Evolutionary conservation across 2,113 vertebrate species (phyloP), one percentile per base, ranked within the genome.

Genomic region (Ornithorhynchus anatinus): DNA sequence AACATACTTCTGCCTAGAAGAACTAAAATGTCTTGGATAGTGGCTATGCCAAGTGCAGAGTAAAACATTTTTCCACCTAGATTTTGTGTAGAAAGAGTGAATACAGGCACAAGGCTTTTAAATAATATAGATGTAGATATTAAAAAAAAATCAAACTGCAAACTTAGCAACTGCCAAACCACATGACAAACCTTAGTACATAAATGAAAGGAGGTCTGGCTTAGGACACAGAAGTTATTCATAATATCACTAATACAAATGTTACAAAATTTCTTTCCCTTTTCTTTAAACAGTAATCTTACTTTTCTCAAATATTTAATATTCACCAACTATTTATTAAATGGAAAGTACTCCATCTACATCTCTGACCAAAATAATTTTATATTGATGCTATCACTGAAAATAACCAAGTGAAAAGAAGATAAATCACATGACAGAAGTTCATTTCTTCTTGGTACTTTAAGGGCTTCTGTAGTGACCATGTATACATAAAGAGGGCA

Each of bases 21-120:
- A 58, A 65, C 50, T 59, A 69, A 73, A 74, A 84, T 53, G 38
- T 72, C 43, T 74, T 58, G 45, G 71, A 77, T 22, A 80, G 59
- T 60, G 58, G 80, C 52, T 69, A 66, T 90, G 84, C 73, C 81
- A 87, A 68, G 47, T 88, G 84, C 79, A 81, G 86, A 91, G 61
- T 64, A 62, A 87, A 86, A 53, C 50, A 64, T 54, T 71, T 74
- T 84, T 78, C 64, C 48, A 57, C 36, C 47, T 39, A 15, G 10
- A 77, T 19, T 52, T 31, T 42, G 22, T 22, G 14, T 75, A 75
- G 68, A 77, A 85, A 65, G 56, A 83, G 72, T 39, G 61, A n/a
- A 70, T 23, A 79, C 61, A 77, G 72, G 87, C 68, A 88, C 75
- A 73, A 88, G 60, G 65, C 5, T 59, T 59, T 37, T 40, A 83